phyloP scores from a whole-genome alignment of 2,113 vertebrate genomes.

The Origma solitaria region DNA sequence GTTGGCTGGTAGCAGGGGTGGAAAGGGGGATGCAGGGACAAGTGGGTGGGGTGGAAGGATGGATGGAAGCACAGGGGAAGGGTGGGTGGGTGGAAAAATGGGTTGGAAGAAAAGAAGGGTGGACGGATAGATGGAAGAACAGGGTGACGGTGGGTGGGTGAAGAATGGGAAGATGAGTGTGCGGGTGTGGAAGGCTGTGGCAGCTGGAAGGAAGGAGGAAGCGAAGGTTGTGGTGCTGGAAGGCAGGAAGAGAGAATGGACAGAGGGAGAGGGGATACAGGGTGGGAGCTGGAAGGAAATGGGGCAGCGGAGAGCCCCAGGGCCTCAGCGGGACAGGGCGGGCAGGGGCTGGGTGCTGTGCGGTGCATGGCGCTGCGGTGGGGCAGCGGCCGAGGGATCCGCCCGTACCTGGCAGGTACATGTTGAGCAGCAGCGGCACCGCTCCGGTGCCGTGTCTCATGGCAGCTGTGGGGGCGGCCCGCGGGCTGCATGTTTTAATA shows the following conservation, averaged over 20 bases:
- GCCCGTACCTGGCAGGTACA: slow-evolving; percentile 96
- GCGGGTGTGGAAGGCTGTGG: background rate
- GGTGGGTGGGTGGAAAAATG: background rate
- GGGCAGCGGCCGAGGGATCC: background rate
- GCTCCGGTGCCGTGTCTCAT: slow-evolving; percentile 92
- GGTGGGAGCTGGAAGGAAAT: background rate
- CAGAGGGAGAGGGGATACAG: background rate
- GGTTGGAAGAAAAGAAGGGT: background rate
- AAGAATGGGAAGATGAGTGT: background rate
- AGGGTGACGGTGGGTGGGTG: background rate
- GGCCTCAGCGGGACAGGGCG: background rate
- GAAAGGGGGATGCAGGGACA: background rate
- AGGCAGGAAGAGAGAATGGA: background rate
- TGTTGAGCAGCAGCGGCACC: slow-evolving; percentile 95
- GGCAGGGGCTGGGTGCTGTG: background rate
- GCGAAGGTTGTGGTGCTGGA: background rate
- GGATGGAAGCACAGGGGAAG: background rate
- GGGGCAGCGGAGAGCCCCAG: background rate
- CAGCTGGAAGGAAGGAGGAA: background rate
- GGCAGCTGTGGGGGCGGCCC: slow-evolving; percentile 74
- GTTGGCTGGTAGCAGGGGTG: background rate
- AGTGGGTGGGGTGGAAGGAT: background rate
- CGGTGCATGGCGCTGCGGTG: background rate
- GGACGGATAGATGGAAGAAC: background rate
- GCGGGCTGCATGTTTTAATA: slow-evolving; percentile 60